Evolutionary conservation across 2,113 vertebrate species (phyloP).

Genomic region (Poeciliopsis retropinna): DNA sequence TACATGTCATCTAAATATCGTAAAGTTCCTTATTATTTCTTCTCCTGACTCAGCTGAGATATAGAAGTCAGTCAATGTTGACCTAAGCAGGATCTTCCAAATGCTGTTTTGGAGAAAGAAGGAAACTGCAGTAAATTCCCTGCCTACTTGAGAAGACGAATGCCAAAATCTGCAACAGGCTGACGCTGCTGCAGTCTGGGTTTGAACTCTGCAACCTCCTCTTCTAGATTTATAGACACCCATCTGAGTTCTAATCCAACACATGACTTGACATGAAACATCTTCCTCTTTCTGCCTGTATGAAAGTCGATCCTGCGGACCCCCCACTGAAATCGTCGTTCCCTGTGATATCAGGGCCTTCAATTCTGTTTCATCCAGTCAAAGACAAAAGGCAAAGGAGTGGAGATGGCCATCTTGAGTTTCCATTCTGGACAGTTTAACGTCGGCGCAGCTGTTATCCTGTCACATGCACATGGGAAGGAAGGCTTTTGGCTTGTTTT

Average conservation of each 20-base stretch:
- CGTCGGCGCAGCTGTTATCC: conserved; percentile 58
- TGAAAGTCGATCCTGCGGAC: conserved; percentile 37
- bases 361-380: conserved; percentile 18
- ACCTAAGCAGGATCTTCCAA: neutral
- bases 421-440: conserved; percentile 53
- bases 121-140: conserved; percentile 12
- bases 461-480: conserved; percentile 67
- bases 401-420: conserved; percentile 34
- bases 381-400: conserved; percentile 29
- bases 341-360: conserved; percentile 34
- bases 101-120: neutral
- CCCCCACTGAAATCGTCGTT: conserved; percentile 15
- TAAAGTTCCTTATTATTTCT: neutral
- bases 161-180: neutral
- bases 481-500: conserved; percentile 48
- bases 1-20: neutral
- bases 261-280: conserved; percentile 26
- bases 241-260: conserved; percentile 26
- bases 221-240: conserved; percentile 42
- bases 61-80: neutral
- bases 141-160: conserved; percentile 23
- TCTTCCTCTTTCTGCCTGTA: conserved; percentile 18
- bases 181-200: conserved; percentile 17
- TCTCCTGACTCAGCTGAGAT: neutral
- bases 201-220: conserved; percentile 47